phyloP scores from a whole-genome alignment of 2,888 invertebrate species.

The Masnerella sp. region DNA sequence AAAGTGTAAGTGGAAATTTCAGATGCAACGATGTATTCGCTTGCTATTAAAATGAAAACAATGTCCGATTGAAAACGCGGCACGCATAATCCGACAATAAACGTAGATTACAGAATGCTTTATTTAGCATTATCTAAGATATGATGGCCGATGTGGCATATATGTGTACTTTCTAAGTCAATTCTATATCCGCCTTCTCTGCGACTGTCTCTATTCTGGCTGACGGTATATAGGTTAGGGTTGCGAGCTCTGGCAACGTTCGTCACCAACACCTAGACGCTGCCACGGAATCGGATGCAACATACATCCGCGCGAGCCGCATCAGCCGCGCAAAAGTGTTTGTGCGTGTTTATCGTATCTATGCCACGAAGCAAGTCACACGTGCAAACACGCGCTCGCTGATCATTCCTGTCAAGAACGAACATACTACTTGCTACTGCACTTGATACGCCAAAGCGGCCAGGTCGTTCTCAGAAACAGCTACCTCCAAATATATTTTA shows the following conservation, averaged over 20 bases:
- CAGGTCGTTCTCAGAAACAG: conserved; percentile 68
- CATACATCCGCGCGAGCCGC: conserved; percentile 34
- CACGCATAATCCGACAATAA: conserved; percentile 6
- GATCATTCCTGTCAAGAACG: conserved; percentile 57
- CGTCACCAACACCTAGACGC: conserved; percentile 61
- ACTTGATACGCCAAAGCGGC: conserved; percentile 68
- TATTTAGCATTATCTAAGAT: conserved; percentile 30
- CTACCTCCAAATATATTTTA: conserved; percentile 66
- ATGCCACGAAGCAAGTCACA: conserved; percentile 55
- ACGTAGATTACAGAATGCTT: conserved; percentile 25
- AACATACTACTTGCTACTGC: conserved; percentile 60
- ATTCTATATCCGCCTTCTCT: conserved; percentile 59
- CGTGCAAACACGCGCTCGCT: conserved; percentile 56
- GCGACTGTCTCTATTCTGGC: conserved; percentile 70
- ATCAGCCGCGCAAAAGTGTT: conserved; percentile 37
- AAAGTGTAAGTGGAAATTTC: too few relatives aligned
- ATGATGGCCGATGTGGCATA: conserved; percentile 39
- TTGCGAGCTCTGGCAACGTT: conserved; percentile 72
- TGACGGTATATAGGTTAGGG: conserved; percentile 74
- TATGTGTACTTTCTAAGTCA: conserved; percentile 53
- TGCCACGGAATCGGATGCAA: conserved; percentile 56
- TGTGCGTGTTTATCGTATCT: conserved; percentile 55
- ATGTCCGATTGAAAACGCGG: too few relatives aligned
- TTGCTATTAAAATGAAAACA: too few relatives aligned
- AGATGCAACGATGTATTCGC: too few relatives aligned